Percentiles rank a stretch among this genome's conserved stretches.
These are phyloP conservation scores for Eucidaris tribuloides DNA, from an alignment of 35 echinoderm and acorn worm genomes.

Conservation along the genomic window DNA sequence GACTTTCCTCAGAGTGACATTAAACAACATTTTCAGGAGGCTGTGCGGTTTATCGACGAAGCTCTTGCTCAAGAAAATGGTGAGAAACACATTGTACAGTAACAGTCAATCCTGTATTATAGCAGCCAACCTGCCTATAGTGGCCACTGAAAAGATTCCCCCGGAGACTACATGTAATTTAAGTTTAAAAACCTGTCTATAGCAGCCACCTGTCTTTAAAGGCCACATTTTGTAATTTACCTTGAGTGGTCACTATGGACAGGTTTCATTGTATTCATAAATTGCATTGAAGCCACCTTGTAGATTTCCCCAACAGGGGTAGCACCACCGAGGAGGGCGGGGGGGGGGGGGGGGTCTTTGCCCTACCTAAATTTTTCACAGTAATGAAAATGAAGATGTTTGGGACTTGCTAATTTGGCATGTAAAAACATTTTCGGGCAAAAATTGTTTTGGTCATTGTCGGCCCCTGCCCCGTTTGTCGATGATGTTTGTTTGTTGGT, in stretches of 20 bases:
- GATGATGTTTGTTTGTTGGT: too few species aligned
- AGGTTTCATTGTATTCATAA: too few species aligned
- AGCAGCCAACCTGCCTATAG: neutral
- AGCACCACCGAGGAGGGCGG: too few species aligned
- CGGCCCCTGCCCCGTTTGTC: too few species aligned
- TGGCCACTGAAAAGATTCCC: neutral
- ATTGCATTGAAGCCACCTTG: too few species aligned
- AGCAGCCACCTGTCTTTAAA: neutral
- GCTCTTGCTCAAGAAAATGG: neutral
- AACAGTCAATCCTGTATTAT: neutral
- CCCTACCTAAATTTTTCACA: too few species aligned
- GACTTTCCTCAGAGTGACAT: neutral
- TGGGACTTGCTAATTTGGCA: too few species aligned
- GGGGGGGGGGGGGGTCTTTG: too few species aligned
- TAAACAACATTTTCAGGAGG: slow-evolving; percentile 1
- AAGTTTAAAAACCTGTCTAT: neutral
- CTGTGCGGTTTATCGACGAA: slow-evolving; percentile 2
- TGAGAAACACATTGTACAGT: neutral
- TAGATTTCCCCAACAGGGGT: too few species aligned
- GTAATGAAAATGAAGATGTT: too few species aligned
- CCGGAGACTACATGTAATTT: neutral
- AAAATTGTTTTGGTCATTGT: too few species aligned
- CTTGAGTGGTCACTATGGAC: neutral
- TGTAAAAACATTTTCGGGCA: too few species aligned
- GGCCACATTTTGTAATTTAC: neutral